phyloP scores from a whole-genome alignment of 2,888 invertebrate genomes.

The Diaperis boleti region DNA sequence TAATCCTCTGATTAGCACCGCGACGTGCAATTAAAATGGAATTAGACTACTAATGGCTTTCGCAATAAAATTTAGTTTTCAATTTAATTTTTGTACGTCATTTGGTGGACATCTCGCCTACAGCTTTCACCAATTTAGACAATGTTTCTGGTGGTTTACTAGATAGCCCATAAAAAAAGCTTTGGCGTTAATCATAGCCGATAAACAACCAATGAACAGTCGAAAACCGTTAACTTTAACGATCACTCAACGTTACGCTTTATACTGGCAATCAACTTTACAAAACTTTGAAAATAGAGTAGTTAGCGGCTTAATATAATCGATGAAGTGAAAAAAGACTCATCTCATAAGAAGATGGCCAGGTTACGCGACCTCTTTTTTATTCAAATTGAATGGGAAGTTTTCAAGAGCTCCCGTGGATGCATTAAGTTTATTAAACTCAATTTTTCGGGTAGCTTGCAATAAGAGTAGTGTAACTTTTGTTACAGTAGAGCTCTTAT shows the following conservation, averaged over 20 bases:
- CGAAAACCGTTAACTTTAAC: background rate
- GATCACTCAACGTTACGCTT: too few species aligned
- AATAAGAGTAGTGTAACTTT: conserved; percentile 13
- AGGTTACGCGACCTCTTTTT: background rate
- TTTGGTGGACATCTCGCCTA: too few species aligned
- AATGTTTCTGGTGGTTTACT: too few species aligned
- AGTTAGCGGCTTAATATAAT: background rate
- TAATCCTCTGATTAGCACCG: too few species aligned
- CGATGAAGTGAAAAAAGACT: background rate
- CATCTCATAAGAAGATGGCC: background rate
- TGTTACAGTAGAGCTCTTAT: background rate
- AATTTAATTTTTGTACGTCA: too few species aligned
- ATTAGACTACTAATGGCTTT: too few species aligned
- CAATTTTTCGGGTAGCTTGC: background rate
- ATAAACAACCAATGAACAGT: too few species aligned
- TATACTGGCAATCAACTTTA: background rate
- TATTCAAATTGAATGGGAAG: conserved; percentile 32
- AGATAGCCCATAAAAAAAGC: too few species aligned
- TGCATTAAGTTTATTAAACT: conserved; percentile 21
- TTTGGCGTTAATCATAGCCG: too few species aligned
- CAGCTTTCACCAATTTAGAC: too few species aligned
- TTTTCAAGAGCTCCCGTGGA: conserved; percentile 7
- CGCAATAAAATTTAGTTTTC: too few species aligned
- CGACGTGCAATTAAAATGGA: too few species aligned
- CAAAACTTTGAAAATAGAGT: background rate